Evolutionary conservation across 2,113 vertebrate genomes (phyloP).

Genomic region (Edolisoma coerulescens): DNA sequence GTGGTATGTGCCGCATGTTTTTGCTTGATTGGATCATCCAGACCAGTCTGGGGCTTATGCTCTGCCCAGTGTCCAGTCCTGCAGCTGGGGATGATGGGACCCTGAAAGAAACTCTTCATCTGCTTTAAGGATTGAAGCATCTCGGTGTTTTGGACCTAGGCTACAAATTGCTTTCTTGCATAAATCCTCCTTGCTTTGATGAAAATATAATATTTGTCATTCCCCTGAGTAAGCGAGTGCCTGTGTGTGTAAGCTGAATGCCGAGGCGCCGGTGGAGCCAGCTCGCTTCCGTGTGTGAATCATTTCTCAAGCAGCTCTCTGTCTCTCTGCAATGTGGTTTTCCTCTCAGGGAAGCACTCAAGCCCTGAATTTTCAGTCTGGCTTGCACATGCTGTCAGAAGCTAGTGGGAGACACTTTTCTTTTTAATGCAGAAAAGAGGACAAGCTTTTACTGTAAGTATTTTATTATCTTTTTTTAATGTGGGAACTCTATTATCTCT

Average conservation of each 20-base stretch:
- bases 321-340: slow-evolving; percentile 74
- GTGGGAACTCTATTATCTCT: background rate
- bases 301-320: slow-evolving; percentile 64
- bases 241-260: slow-evolving; percentile 15
- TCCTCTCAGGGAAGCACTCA: slow-evolving; percentile 64
- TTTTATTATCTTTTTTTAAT: background rate
- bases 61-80: background rate
- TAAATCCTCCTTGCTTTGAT: slow-evolving; percentile 21
- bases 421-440: slow-evolving; percentile 13
- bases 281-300: slow-evolving; percentile 74
- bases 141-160: background rate
- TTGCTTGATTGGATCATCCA: background rate
- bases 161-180: background rate
- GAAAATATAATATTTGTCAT: slow-evolving; percentile 57
- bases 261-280: slow-evolving; percentile 52
- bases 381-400: slow-evolving; percentile 65
- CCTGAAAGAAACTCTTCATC: background rate
- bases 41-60: background rate
- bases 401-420: slow-evolving; percentile 41
- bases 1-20: accelerated
- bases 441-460: slow-evolving; percentile 66
- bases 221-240: slow-evolving; percentile 28
- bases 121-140: background rate
- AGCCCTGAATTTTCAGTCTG: slow-evolving; percentile 64
- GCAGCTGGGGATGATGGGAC: background rate